A percentile compares a stretch with the other conserved stretches of the same genome.
Conservation (phyloP, 2,888 invertebrate species). For the Drosophila anceps region DNA sequence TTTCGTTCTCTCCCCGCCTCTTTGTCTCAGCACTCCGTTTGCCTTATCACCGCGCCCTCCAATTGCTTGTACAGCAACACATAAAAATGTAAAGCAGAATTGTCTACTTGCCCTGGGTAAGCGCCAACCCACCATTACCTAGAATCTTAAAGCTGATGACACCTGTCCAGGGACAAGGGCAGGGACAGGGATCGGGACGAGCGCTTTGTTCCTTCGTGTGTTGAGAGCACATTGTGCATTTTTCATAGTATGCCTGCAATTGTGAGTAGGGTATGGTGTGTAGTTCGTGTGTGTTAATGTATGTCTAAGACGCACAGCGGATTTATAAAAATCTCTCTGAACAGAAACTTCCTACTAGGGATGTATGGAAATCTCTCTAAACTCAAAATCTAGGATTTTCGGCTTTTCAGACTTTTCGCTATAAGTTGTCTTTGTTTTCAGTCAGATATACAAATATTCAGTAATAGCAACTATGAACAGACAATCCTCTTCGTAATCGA, state of each 20-base stretch:
- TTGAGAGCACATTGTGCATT: conserved; percentile 75
- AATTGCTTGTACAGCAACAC: conserved; percentile 52
- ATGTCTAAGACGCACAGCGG: not conserved
- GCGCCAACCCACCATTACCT: conserved; percentile 22
- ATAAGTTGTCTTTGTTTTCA: not conserved
- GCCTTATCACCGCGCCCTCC: conserved; percentile 10
- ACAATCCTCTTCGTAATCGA: not conserved
- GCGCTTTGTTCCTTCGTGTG: conserved; percentile 40
- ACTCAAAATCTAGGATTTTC: not conserved
- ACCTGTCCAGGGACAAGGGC: conserved; percentile 21
- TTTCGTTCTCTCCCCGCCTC: not conserved
- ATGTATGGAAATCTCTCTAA: not conserved
- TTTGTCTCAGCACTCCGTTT: not conserved
- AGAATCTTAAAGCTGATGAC: conserved; percentile 70
- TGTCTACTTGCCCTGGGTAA: conserved; percentile 40
- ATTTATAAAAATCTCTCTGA: not conserved
- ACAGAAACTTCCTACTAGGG: not conserved
- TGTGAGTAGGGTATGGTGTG: conserved; percentile 52
- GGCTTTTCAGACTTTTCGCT: not conserved
- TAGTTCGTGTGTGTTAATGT: conserved; percentile 40
- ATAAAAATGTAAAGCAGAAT: conserved; percentile 74
- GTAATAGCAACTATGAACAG: not conserved
- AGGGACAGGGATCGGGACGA: conserved; percentile 1
- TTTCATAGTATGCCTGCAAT: conserved; percentile 74
- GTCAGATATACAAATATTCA: not conserved